Percentiles rank a stretch among this genome's conserved stretches.
These are phyloP conservation scores for Cyprinodon brontotheroides DNA, from an alignment of 2,113 vertebrate genomes.

Conservation along the genomic window DNA sequence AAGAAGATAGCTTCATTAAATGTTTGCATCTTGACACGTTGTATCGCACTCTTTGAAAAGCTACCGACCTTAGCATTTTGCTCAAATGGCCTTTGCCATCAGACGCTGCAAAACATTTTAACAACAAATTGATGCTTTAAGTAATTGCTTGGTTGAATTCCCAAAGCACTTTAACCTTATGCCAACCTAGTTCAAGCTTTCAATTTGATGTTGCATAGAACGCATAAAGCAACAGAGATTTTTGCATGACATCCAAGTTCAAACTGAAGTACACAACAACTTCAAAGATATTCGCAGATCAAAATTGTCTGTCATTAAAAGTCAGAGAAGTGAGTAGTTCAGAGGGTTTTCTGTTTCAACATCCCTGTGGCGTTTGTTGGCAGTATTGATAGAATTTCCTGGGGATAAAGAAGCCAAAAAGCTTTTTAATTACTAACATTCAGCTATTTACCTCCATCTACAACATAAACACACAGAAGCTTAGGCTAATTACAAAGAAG, in stretches of 20 bases:
- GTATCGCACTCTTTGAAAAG: constrained; percentile 46
- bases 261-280: constrained; percentile 15
- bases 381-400: constrained; percentile 57
- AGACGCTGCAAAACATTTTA: constrained; percentile 65
- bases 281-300: constrained; percentile 13
- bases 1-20: constrained; percentile 60
- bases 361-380: constrained; percentile 21
- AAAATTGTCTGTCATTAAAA: constrained; percentile 18
- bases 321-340: constrained; percentile 14
- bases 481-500: constrained; percentile 65
- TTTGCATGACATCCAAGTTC: constrained; percentile 42
- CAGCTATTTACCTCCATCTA: constrained; percentile 59
- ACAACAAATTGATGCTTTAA: constrained; percentile 64
- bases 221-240: constrained; percentile 33
- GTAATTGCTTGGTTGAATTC: constrained; percentile 71
- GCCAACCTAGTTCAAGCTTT: constrained; percentile 44
- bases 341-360: constrained; percentile 17
- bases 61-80: constrained; percentile 66
- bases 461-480: constrained; percentile 67
- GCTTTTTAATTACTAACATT: constrained; percentile 50
- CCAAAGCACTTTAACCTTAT: constrained; percentile 54
- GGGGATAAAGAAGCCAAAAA: constrained; percentile 38
- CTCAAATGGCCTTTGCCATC: constrained; percentile 57
- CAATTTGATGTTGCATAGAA: constrained; percentile 50
- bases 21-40: constrained; percentile 53